Evolutionary conservation across 2,797 vertebrate genomes (phyloP).

Genomic region (Anas bahamensis): DNA sequence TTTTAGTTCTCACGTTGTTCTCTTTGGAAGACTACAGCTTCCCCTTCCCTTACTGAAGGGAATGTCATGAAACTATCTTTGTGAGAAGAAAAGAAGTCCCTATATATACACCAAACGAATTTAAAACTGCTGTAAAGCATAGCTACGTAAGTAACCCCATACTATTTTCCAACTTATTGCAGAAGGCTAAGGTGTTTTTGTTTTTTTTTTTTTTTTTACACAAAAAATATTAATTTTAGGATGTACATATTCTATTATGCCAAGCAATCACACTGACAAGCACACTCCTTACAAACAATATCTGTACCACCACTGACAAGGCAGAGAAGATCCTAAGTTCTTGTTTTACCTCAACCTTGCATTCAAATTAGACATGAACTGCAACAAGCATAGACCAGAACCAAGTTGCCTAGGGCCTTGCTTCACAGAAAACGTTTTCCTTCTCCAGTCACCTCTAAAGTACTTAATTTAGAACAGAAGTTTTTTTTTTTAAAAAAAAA

Average conservation of each 20-base stretch:
- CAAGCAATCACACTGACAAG: neutral
- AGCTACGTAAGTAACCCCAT: neutral
- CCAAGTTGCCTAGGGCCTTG: fast-evolving
- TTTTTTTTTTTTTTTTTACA: too few relatives aligned
- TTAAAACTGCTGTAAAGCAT: neutral
- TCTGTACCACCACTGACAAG: neutral
- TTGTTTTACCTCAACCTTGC: neutral
- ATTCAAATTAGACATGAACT: neutral
- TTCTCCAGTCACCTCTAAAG: neutral
- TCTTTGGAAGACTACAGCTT: neutral
- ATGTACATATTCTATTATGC: neutral
- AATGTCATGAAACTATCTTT: neutral
- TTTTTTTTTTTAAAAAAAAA: too few relatives aligned
- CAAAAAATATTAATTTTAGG: neutral
- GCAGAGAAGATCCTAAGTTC: neutral
- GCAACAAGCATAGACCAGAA: neutral
- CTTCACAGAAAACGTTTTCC: neutral
- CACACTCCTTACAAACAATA: neutral
- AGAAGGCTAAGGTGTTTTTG: neutral
- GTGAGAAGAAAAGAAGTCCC: fast-evolving
- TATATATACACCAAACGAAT: neutral
- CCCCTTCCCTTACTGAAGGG: neutral
- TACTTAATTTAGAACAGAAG: neutral
- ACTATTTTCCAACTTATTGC: neutral
- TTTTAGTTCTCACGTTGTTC: neutral